phyloP scores from a whole-genome alignment of 2,888 invertebrate genomes.

The Protophormia terraenovae region DNA sequence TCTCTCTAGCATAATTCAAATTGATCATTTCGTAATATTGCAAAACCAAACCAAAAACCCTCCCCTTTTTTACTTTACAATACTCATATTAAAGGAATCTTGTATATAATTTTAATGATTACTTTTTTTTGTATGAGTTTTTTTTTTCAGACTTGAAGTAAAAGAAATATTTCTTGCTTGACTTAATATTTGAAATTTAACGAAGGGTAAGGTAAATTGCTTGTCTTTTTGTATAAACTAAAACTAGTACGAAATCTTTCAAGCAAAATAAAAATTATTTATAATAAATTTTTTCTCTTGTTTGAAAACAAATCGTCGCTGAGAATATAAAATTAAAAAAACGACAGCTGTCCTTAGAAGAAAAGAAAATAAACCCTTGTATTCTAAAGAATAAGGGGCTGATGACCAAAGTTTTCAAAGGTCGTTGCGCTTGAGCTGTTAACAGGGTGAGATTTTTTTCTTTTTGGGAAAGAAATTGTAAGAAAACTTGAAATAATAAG shows the following conservation, averaged over 20 bases:
- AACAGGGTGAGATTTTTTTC: slow-evolving; percentile 41
- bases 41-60: slow-evolving; percentile 58
- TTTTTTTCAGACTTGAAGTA: slow-evolving; percentile 14
- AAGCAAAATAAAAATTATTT: slow-evolving; percentile 66
- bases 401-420: slow-evolving; percentile 62
- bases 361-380: slow-evolving; percentile 46
- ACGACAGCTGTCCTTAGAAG: slow-evolving; percentile 62
- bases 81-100: neutral
- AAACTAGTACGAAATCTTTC: slow-evolving; percentile 33
- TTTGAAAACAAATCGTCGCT: slow-evolving; percentile 63
- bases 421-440: slow-evolving; percentile 62
- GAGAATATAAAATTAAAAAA: slow-evolving; percentile 27
- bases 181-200: slow-evolving; percentile 56
- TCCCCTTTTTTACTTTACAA: slow-evolving; percentile 56
- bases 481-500: neutral
- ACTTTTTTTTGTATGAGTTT: slow-evolving; percentile 57
- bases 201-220: slow-evolving; percentile 68
- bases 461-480: neutral
- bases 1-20: neutral
- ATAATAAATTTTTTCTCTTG: slow-evolving; percentile 24
- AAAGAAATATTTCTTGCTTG: slow-evolving; percentile 65
- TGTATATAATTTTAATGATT: slow-evolving; percentile 32
- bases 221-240: neutral
- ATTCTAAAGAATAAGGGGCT: slow-evolving; percentile 39
- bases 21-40: slow-evolving; percentile 62